phyloP scores from a whole-genome alignment of 2,113 vertebrate genomes.

The Archocentrus centrarchus region DNA sequence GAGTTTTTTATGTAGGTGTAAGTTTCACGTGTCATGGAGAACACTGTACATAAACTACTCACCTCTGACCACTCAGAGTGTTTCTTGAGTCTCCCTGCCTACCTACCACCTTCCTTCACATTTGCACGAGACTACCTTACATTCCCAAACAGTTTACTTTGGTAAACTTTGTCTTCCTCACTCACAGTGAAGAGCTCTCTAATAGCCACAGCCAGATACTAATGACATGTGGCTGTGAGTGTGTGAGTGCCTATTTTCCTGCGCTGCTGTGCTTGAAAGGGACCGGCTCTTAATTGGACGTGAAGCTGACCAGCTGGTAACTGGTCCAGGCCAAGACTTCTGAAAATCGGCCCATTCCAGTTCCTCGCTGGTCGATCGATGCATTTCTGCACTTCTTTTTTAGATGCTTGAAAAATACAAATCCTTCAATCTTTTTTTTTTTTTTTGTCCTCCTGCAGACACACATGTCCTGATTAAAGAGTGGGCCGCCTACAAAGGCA shows the following conservation, averaged over 20 bases:
- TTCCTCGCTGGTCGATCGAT: background rate
- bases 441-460: conserved; percentile 72
- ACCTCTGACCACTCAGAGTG: background rate
- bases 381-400: background rate
- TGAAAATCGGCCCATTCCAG: background rate
- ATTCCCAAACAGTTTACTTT: background rate
- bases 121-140: background rate
- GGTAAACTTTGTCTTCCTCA: background rate
- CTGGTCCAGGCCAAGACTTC: background rate
- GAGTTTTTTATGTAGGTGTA: background rate
- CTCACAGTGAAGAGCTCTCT: background rate
- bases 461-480: conserved; percentile 93
- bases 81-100: no score
- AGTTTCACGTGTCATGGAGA: background rate
- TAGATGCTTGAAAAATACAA: background rate
- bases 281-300: background rate
- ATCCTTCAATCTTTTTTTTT: background rate
- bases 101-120: background rate
- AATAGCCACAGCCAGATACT: background rate
- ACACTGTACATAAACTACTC: background rate
- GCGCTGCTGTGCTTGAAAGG: background rate
- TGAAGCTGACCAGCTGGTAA: background rate
- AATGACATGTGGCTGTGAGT: background rate
- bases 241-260: background rate
- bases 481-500: conserved; percentile 97